Evolutionary conservation across 2,113 vertebrate species (phyloP).

Genomic region (Solea solea): DNA sequence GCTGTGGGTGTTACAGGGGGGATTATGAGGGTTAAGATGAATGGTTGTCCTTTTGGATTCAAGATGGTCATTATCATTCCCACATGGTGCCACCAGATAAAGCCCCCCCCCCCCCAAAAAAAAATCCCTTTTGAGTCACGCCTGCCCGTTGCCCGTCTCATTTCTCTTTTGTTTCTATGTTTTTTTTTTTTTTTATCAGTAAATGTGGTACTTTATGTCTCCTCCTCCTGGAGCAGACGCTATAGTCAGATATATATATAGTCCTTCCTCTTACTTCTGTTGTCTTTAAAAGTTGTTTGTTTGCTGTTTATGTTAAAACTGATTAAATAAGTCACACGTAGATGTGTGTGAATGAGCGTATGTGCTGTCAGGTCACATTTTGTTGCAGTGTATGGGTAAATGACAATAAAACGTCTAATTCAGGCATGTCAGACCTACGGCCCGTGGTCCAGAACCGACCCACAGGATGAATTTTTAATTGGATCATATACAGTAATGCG

Average conservation of each 20-base stretch:
- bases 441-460: too few relatives aligned
- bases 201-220: slow-evolving; percentile 39
- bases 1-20: slow-evolving; percentile 78
- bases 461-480: too few relatives aligned
- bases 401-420: too few relatives aligned
- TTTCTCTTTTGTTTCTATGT: slow-evolving; percentile 70
- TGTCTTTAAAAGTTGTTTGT: background rate
- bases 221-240: slow-evolving; percentile 31
- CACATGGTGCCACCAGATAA: slow-evolving; percentile 87
- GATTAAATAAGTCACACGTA: too few relatives aligned
- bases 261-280: slow-evolving; percentile 4
- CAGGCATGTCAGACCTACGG: too few relatives aligned
- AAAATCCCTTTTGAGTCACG: slow-evolving; percentile 79
- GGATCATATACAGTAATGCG: too few relatives aligned
- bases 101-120: too few relatives aligned
- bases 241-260: slow-evolving; percentile 8
- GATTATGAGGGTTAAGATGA: slow-evolving; percentile 88
- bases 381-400: too few relatives aligned
- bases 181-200: slow-evolving; percentile 62
- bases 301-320: background rate
- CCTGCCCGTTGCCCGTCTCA: slow-evolving; percentile 57
- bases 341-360: too few relatives aligned
- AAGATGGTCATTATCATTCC: slow-evolving; percentile 84
- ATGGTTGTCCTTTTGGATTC: slow-evolving; percentile 85
- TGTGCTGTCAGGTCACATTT: too few relatives aligned